A percentile compares a stretch with the other conserved stretches of the same genome.
phyloP scores from a whole-genome alignment of 1,140 invertebrate species.

The Drosophila orosa region DNA sequence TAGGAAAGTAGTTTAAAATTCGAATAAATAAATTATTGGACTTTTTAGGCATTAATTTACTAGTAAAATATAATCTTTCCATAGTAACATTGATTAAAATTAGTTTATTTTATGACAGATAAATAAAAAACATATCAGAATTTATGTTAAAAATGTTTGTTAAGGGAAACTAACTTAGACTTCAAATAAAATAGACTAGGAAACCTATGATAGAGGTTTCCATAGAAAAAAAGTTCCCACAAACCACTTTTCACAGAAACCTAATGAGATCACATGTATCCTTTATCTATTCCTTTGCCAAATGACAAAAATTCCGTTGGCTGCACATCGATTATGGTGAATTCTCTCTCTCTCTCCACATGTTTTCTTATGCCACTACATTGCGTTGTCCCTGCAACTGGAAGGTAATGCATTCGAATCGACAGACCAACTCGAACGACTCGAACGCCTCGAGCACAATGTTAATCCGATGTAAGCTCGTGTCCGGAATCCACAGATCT shows the following conservation, averaged over 20 bases:
- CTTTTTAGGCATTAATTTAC: background rate
- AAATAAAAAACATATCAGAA: background rate
- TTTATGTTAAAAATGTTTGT: background rate
- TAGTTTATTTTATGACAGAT: background rate
- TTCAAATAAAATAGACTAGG: background rate
- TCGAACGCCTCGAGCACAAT: slow-evolving; percentile 50
- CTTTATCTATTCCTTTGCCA: background rate
- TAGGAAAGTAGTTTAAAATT: background rate
- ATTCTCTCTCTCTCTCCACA: background rate
- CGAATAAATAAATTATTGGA: background rate
- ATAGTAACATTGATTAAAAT: background rate
- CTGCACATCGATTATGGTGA: background rate
- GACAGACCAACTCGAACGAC: slow-evolving; percentile 32
- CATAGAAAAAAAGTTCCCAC: too few species aligned
- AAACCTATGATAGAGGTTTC: background rate
- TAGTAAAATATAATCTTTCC: background rate
- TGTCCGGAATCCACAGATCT: slow-evolving; percentile 63
- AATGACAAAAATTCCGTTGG: background rate
- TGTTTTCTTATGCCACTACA: slow-evolving; percentile 11
- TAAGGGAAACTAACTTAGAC: background rate
- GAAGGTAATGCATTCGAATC: slow-evolving; percentile 31
- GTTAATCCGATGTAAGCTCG: slow-evolving; percentile 62
- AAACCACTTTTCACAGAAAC: too few species aligned
- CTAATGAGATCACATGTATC: background rate
- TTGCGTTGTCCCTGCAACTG: slow-evolving; percentile 11